A percentile compares a stretch with the other conserved stretches of the same genome.
These are phyloP conservation scores for Bhutanitis thaidina DNA, from an alignment of 2,888 invertebrate species.

Conservation along the genomic window DNA sequence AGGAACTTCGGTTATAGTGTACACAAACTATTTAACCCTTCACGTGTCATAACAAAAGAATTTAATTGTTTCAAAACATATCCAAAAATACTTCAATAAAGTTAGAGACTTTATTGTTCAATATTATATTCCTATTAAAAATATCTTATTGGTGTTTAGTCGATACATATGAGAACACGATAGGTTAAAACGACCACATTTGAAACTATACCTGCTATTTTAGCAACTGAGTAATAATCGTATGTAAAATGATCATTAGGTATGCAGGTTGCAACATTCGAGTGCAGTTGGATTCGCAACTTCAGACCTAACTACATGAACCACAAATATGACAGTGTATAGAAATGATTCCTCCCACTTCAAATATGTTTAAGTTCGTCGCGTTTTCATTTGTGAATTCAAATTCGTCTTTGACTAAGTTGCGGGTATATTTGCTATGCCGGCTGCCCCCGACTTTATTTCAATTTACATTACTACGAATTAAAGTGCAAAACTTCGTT, in stretches of 20 bases:
- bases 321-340: background rate
- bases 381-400: slow-evolving; percentile 7
- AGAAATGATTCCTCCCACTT: background rate
- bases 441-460: slow-evolving; percentile 14
- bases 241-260: slow-evolving; percentile 41
- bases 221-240: slow-evolving; percentile 28
- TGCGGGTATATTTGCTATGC: slow-evolving; percentile 2
- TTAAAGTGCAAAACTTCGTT: slow-evolving; percentile 18
- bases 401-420: slow-evolving; percentile 12
- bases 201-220: slow-evolving; percentile 10
- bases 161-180: background rate
- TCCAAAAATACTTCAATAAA: no score
- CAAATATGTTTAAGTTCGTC: slow-evolving; percentile 2
- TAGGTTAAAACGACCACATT: background rate
- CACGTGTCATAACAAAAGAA: no score
- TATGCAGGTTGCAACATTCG: slow-evolving; percentile 38
- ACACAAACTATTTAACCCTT: no score
- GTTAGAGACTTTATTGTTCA: no score
- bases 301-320: slow-evolving; percentile 3
- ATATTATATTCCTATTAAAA: no score
- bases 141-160: no score
- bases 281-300: slow-evolving; percentile 25
- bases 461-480: slow-evolving; percentile 17
- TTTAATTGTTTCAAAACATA: no score
- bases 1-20: no score